phyloP scores from a whole-genome alignment of 2,888 invertebrate genomes.

The Autographa gamma region DNA sequence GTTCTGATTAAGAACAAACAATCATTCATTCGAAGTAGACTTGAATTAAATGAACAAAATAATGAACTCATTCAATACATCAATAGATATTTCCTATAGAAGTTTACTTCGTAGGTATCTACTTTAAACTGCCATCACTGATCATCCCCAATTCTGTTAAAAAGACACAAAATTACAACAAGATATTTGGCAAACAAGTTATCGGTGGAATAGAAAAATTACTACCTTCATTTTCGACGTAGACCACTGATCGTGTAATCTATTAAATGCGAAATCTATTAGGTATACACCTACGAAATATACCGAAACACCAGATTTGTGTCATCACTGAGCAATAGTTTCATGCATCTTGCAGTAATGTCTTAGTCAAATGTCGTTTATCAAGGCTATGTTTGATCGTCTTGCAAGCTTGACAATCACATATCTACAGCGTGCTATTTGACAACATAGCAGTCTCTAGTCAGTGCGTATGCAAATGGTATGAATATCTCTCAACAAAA shows the following conservation, averaged over 20 bases:
- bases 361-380: neutral
- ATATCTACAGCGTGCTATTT: conserved; percentile 7
- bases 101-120: neutral
- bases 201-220: neutral
- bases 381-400: neutral
- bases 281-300: too few species aligned
- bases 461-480: neutral
- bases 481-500: too few species aligned
- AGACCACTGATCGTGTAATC: conserved; percentile 16
- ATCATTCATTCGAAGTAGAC: neutral
- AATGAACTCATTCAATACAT: neutral
- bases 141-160: neutral
- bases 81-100: neutral
- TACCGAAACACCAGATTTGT: neutral
- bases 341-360: conserved; percentile 2
- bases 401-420: conserved; percentile 10
- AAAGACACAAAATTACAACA: neutral
- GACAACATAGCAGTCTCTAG: neutral
- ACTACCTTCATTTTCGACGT: conserved; percentile 2
- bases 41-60: neutral
- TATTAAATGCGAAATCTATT: conserved; percentile 9
- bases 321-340: neutral
- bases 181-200: conserved; percentile 28
- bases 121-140: neutral
- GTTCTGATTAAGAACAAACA: neutral